Base-by-base conservation (phyloP, 2,888 invertebrate species). In the Clostera curtula region DNA sequence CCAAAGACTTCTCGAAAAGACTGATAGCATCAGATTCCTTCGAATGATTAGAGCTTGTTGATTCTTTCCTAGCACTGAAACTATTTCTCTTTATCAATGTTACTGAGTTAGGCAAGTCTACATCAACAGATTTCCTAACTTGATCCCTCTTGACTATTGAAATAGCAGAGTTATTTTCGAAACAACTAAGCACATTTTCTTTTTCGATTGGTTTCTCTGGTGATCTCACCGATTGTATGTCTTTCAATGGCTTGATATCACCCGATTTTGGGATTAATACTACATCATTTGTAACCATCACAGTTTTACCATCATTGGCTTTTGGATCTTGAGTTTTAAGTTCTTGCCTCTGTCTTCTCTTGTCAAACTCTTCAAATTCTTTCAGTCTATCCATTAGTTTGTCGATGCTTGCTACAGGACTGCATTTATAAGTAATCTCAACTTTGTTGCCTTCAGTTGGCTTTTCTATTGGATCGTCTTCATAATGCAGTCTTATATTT, bases 151-250 rank as follows among this genome's bases (percentile, higher is more conserved):
- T 84, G 5, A 84, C 72, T 50, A 85, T 82, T 28, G 85, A 85
- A 43, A 85, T 84, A 14, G 84, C 83, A 1, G 84, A 80, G 50
- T 85, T 85, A 38, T 84, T 85, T 56, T 85, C 85, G 40, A 85
- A 84, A 43, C 83, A 83, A 44, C 82, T 84, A 15, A 85, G 49
- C 10, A 85, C 68, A 49, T 80, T 84, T 41, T 83, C 84, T 37
- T 85, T 85, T 48, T 82, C 75, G 12, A 80, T 53, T 18, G 72
- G 53, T 46, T 56, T 73, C 36, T 80, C 83, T n/a, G 80, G 80
- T 4, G 80, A 73, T 31, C 71, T 66, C 5, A 72, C 70, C 8
- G 82, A 63, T 34, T 84, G 85, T 14, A 82, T 70, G 34, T 83
- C 82, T 56, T 82, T 84, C 6, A 84, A 37, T 5, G 69, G 73